Base-by-base conservation (phyloP, 1,140 invertebrate species). In the Camponotus floridanus region DNA sequence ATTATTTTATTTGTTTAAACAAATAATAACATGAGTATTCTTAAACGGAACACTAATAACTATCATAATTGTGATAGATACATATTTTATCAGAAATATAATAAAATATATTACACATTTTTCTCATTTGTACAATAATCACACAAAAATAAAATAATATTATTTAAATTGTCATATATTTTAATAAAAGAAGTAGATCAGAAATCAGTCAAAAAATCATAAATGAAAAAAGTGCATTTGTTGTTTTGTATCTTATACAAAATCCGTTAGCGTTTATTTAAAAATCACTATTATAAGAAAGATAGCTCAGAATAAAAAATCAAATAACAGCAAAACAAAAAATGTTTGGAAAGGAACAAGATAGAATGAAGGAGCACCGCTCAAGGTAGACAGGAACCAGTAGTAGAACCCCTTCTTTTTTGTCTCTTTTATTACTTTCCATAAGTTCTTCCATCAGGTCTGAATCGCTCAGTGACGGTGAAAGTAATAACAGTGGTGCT, bases 381-480 rank as follows among this genome's bases (percentile, higher is more conserved):
- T 92, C 91, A 91, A 91, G 91, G 92, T 92, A 90, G 90, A 91
- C 91, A 87, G 86, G 86, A 87, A 91, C 83, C 88, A 90, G 90
- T 91, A 68, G 87, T 88, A 90, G 84, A 88, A 92, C 90, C 61
- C 36, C 76, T 86, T 86, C 83, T 88, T 87, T 48, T 11, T 86
- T 76, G 67, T 45, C 86, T 83, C 59, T 90, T 90, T 90, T 86
- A 87, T 68, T 78, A 80, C 57, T 68, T 74, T 79, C 55, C 65
- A 88, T 86, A 78, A 86, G 76, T 90, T 90, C 86, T 89, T 90
- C 86, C 61, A 88, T 81, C 73, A 70, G 59, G 57, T 26, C 48
- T 84, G 79, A 90, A 88, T 87, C 86, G 62, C 64, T 64, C 18
- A 36, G 76, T 55, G 85, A 87, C 31, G 48, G 91, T 92, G 92